Base-by-base conservation (phyloP, 1,140 invertebrate genomes). In the Stenopsyche tienmushanensis region DNA sequence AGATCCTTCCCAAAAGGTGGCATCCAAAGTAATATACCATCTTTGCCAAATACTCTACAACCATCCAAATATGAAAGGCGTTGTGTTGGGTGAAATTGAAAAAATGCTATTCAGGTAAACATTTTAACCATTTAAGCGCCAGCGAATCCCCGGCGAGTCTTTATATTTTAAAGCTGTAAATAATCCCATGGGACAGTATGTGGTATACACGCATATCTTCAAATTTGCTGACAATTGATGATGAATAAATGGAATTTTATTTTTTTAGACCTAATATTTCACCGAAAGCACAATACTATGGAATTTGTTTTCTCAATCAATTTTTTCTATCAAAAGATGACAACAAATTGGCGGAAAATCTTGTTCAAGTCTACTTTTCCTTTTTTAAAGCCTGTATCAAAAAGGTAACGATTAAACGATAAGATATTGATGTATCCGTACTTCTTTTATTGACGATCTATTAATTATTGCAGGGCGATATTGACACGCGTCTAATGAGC, bases 381-480 rank as follows among this genome's bases (percentile, higher is more conserved):
- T 94, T 98, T 73, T 99, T 99, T 79, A 97, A 96, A 81, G 91
- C 94, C 49, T 88, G 89, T 44, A 85, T 95, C 13, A 93, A 94
- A 75, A 91, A 89, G 78, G 86, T 87, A 72, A 68, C 54, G n/a
- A 24, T 26, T 41, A 10, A 52, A 52, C 49, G 41, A 60, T 53
- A 41, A 44, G 23, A 45, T 60, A 44, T 2, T 25, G 26, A 44
- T 24, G n/a, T 29, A 39, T 55, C 34, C 41, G 7, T n/a, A 15
- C 15, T 52, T 26, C 3, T 9, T 52, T 8, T 52, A 21, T 45
- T 17, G 25, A 29, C 18, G 3, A 34, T 9, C 53, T 29, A 44
- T 60, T 26, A n/a, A 57, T 66, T 79, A 77, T 44, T 71, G 17
- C 73, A 92, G 85, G 92, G 93, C 20, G 93, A 97, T 68, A 88